Conservation (phyloP, 1,140 invertebrate genomes). For the Geopemphigus sp. region DNA sequence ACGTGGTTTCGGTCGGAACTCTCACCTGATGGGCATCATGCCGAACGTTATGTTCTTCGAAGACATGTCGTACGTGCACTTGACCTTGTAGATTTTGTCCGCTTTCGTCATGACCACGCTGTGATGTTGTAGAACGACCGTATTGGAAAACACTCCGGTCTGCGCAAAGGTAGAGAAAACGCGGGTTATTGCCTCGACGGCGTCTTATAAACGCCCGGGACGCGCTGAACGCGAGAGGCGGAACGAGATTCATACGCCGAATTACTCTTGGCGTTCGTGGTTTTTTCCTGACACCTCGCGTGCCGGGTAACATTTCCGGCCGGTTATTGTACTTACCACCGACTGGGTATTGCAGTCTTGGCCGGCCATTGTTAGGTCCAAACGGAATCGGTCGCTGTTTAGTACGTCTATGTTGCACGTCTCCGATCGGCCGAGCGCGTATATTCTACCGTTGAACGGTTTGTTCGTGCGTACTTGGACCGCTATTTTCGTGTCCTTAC, state of each 20-base stretch:
- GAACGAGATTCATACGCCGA: constrained; percentile 2
- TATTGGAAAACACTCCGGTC: constrained; percentile 92
- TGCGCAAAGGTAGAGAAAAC: constrained; percentile 55
- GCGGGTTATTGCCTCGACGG: not conserved
- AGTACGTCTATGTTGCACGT: constrained; percentile 92
- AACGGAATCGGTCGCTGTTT: constrained; percentile 85
- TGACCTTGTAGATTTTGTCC: constrained; percentile 95
- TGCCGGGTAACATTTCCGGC: too few species aligned
- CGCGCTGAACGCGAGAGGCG: not conserved
- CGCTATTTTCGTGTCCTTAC: constrained; percentile 90
- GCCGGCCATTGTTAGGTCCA: constrained; percentile 88
- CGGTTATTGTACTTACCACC: constrained; percentile 68
- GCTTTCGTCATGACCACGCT: constrained; percentile 95
- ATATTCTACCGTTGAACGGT: constrained; percentile 91
- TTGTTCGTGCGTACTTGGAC: constrained; percentile 89
- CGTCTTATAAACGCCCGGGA: too few species aligned
- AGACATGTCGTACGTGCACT: constrained; percentile 94
- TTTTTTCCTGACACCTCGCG: too few species aligned
- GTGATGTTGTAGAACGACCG: constrained; percentile 91
- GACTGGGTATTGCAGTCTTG: constrained; percentile 93
- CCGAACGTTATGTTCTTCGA: constrained; percentile 95
- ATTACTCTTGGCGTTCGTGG: not conserved
- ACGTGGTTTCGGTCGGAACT: too few species aligned
- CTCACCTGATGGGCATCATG: constrained; percentile 89
- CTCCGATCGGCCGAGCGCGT: constrained; percentile 86